Base-by-base conservation (phyloP, 2,113 vertebrate species). In the Paradisaea rubra region DNA sequence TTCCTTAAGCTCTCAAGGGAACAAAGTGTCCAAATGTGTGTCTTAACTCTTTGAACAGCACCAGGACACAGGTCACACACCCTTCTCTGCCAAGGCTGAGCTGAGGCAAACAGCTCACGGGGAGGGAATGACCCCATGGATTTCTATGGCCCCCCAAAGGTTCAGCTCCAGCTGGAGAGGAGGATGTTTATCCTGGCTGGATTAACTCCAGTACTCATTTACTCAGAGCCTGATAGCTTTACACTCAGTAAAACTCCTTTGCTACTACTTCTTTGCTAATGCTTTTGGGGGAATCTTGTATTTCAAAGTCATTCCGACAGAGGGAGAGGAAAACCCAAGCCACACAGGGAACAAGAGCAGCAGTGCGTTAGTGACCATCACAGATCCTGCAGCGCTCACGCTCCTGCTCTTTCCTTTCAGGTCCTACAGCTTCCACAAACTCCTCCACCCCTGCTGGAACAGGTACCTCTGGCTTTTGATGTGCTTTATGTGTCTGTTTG, bases 391-490 rank as follows among this genome's bases (percentile, higher is more conserved):
- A 64, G 15, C 8, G 2, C 19, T 94, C 35, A 94, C 35, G 11
- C 21, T 69, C 28, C 37, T 68, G 8, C n/a, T 59, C 47, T 90
- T 82, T 77, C 59, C 22, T 93, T 95, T 15, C 91, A 95, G 95
- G 89, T 88, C 77, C 89, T 33, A 25, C 81, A 33, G 10, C 39
- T 71, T 63, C 59, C 81, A 79, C 81, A 59, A 23, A 21, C 45
- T 45, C 87, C 42, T 47, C 93, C 17, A 10, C 16, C 56, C 63
- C 54, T 0, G 1, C 56, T 35, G 59, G 88, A 80, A 76, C 91
- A 97, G 94, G 94, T 96, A 95, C 64, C 50, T 80, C 39, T 20
- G 42, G 16, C 5, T 16, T 35, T 27, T 14, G 42, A 30, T 42
- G 63, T 33, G 19, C n/a, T 86, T n/a, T 31, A 1, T 10, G 45